These are phyloP conservation scores for Aphrophora alni DNA, from an alignment of 2,888 invertebrate species.

Conservation along the genomic window DNA sequence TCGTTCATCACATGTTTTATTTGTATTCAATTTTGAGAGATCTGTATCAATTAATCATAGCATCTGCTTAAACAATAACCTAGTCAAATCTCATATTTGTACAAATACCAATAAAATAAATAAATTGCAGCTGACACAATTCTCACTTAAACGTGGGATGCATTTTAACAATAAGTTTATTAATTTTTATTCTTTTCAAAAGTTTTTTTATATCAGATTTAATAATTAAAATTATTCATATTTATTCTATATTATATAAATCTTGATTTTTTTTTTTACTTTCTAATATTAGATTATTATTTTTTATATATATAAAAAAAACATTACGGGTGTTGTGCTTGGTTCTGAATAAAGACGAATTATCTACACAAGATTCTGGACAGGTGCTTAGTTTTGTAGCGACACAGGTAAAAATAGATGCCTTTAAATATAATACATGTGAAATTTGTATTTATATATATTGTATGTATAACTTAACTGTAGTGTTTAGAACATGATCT, in stretches of 20 bases:
- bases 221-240: conserved; percentile 18
- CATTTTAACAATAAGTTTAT: conserved; percentile 27
- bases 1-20: too few species aligned
- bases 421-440: conserved; percentile 27
- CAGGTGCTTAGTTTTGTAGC: conserved; percentile 19
- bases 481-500: conserved; percentile 29
- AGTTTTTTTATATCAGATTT: conserved; percentile 23
- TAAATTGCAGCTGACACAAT: too few species aligned
- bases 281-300: conserved; percentile 8
- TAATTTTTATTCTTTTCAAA: conserved; percentile 10
- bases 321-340: conserved; percentile 26
- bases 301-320: conserved; percentile 13
- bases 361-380: conserved; percentile 6
- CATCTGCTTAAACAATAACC: too few species aligned
- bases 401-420: conserved; percentile 33
- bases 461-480: conserved; percentile 20
- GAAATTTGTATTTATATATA: conserved; percentile 17
- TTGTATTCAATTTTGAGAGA: too few species aligned
- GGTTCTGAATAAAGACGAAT: background rate
- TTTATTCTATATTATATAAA: conserved; percentile 28
- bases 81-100: too few species aligned
- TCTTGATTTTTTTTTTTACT: conserved; percentile 3
- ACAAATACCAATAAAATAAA: too few species aligned
- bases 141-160: conserved; percentile 29
- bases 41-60: too few species aligned